Conservation (phyloP, 64 coral and sea anemone species). For the Montipora capricornis region DNA sequence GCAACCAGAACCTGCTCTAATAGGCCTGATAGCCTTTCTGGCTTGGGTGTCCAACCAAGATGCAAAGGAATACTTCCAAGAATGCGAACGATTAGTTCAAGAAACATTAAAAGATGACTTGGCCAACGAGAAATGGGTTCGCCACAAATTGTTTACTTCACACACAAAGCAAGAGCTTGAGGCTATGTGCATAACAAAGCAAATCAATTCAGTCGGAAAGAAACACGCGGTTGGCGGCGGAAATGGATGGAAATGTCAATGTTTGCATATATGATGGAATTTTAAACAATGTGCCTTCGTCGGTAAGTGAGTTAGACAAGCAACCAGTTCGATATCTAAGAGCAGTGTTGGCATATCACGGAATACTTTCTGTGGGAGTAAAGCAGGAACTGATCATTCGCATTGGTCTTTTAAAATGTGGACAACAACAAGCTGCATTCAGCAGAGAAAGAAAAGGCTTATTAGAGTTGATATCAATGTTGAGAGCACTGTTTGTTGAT, state of each 20-base stretch:
- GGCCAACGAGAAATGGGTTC: neutral
- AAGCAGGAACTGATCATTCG: conserved; percentile 61
- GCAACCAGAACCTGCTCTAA: neutral
- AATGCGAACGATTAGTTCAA: conserved; percentile 24
- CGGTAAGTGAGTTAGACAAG: neutral
- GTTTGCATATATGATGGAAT: conserved; percentile 34
- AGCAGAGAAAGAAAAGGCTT: conserved; percentile 39
- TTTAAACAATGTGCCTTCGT: neutral
- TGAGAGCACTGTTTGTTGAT: no score
- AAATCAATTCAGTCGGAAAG: neutral
- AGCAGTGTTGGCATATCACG: conserved; percentile 20
- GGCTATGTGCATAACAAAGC: neutral
- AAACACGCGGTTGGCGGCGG: conserved; percentile 3
- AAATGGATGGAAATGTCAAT: no score
- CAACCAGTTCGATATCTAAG: neutral
- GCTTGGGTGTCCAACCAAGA: conserved; percentile 35
- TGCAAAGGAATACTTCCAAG: conserved; percentile 28
- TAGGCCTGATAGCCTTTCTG: conserved; percentile 22
- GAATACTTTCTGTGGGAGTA: neutral
- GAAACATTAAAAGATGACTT: conserved; percentile 43
- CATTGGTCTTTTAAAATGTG: conserved; percentile 24
- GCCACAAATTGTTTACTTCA: no score
- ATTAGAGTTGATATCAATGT: conserved; percentile 23
- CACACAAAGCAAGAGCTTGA: neutral
- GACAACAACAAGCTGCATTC: conserved; percentile 50